Evolutionary conservation across 1,140 invertebrate species (phyloP).

Genomic region (Drosophila suzukii): DNA sequence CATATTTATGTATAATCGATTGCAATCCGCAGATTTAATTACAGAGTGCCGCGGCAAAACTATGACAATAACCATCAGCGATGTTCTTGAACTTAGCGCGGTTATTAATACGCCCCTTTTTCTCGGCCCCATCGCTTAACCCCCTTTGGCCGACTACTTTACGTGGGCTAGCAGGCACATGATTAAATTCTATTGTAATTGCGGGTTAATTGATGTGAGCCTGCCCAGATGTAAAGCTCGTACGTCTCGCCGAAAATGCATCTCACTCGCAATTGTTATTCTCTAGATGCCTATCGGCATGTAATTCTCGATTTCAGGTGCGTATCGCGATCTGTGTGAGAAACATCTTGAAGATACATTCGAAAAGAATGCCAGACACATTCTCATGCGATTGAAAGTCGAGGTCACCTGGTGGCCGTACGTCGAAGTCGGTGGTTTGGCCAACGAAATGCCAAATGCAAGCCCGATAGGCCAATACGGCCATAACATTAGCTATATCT

Average conservation of each 20-base stretch:
- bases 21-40: conserved; percentile 52
- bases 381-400: conserved; percentile 65
- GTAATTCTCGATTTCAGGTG: conserved; percentile 40
- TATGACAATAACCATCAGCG: conserved; percentile 72
- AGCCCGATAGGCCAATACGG: conserved; percentile 61
- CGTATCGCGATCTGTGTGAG: conserved; percentile 41
- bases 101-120: conserved; percentile 53
- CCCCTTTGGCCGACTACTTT: conserved; percentile 17
- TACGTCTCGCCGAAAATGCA: conserved; percentile 46
- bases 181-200: conserved; percentile 67
- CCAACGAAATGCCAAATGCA: conserved; percentile 74
- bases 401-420: conserved; percentile 65
- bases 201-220: conserved; percentile 55
- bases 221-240: conserved; percentile 49
- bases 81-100: conserved; percentile 64
- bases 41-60: conserved; percentile 44
- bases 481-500: conserved; percentile 41
- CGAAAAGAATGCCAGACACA: conserved; percentile 39
- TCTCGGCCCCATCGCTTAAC: conserved; percentile 46
- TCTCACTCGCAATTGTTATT: conserved; percentile 35
- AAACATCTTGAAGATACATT: conserved; percentile 44
- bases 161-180: conserved; percentile 19
- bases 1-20: conserved; percentile 38
- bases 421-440: conserved; percentile 24
- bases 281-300: conserved; percentile 46